Evolutionary conservation across 2,113 vertebrate genomes (phyloP).

Genomic region (Myrmophylax atrothorax): DNA sequence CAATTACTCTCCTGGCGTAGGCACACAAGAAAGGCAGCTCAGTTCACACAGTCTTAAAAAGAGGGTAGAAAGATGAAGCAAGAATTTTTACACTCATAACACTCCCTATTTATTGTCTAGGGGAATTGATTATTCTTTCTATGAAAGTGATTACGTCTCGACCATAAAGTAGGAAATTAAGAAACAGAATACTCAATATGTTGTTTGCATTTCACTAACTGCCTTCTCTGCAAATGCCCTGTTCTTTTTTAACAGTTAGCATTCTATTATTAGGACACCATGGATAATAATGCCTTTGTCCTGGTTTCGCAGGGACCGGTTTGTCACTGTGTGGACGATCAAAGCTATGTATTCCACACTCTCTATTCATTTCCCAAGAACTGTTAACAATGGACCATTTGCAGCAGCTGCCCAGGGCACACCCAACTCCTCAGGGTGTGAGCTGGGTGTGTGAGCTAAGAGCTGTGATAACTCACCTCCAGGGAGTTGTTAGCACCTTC

Average conservation of each 20-base stretch:
- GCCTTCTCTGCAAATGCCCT: not conserved
- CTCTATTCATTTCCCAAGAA: no score
- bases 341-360: no score
- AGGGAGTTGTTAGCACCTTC: no score
- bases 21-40: not conserved
- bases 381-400: no score
- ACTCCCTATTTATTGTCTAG: not conserved
- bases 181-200: not conserved
- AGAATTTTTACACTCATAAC: not conserved
- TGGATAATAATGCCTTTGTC: not conserved
- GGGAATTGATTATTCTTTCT: not conserved
- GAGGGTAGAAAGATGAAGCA: not conserved
- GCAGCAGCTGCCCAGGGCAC: no score
- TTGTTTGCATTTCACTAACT: conserved; percentile 13
- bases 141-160: not conserved
- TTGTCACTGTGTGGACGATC: no score
- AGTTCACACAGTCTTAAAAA: not conserved
- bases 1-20: not conserved
- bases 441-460: no score
- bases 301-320: no score
- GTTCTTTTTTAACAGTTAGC: not conserved
- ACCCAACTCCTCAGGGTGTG: no score
- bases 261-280: not conserved
- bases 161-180: not conserved
- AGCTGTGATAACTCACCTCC: no score